These are phyloP conservation scores for Fukomys damarensis DNA, from an alignment of 2,113 vertebrate species.

Conservation along the genomic window DNA sequence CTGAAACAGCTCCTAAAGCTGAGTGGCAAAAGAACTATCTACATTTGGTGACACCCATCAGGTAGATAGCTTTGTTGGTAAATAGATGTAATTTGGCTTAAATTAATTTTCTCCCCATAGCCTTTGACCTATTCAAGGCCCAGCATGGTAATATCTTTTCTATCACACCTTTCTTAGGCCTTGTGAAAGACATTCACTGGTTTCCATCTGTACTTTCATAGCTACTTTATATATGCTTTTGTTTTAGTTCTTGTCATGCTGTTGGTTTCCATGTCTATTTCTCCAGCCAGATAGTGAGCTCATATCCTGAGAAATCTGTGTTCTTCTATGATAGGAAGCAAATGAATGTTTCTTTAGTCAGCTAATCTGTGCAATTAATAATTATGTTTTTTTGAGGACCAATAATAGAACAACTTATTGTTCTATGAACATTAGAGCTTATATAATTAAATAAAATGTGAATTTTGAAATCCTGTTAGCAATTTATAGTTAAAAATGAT, in stretches of 20 bases:
- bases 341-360: slow-evolving; percentile 10
- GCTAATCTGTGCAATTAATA: neutral
- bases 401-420: neutral
- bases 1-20: neutral
- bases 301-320: slow-evolving; percentile 9
- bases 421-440: neutral
- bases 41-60: neutral
- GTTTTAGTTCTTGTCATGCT: neutral
- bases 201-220: slow-evolving; percentile 6
- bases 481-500: neutral
- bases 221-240: neutral
- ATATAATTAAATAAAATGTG: neutral
- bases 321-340: neutral
- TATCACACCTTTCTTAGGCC: neutral
- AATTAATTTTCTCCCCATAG: neutral
- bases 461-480: slow-evolving; percentile 34
- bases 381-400: neutral
- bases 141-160: neutral
- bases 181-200: neutral
- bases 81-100: neutral
- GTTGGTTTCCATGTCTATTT: neutral
- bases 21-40: neutral
- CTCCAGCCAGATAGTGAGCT: neutral
- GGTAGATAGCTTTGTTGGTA: neutral
- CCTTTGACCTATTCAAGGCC: neutral